phyloP scores from a whole-genome alignment of 2,113 vertebrate genomes.

The Heterochromis multidens region DNA sequence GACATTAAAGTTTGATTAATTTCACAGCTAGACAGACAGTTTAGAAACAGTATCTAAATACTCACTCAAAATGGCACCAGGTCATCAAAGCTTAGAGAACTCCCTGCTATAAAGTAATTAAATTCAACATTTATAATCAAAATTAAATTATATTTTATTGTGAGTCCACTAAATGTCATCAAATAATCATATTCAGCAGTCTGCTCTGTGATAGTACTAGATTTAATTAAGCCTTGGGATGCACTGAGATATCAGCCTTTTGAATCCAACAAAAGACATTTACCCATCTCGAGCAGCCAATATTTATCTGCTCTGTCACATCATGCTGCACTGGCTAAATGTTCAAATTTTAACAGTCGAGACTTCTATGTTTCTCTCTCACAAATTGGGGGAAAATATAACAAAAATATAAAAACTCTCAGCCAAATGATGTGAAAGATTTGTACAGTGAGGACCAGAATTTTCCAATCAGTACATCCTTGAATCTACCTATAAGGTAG shows the following conservation, averaged over 20 bases:
- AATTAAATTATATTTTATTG: neutral
- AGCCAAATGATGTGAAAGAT: accelerated
- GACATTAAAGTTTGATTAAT: no score
- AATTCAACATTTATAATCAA: neutral
- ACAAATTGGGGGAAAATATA: accelerated
- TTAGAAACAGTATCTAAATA: neutral
- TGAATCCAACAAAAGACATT: neutral
- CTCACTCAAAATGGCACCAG: neutral
- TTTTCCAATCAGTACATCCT: neutral
- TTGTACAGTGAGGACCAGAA: no score
- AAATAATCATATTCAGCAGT: neutral
- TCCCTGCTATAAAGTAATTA: neutral
- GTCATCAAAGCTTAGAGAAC: neutral
- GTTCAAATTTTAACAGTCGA: neutral
- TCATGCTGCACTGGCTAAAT: accelerated
- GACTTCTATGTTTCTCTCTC: neutral
- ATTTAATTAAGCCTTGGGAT: neutral
- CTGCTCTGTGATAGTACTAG: neutral
- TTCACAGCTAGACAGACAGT: neutral
- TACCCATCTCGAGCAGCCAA: neutral
- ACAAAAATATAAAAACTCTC: neutral
- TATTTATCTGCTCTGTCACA: neutral
- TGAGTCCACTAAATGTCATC: neutral
- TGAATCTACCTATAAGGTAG: neutral
- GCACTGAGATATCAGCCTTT: accelerated